Base-by-base conservation (phyloP, 1,140 invertebrate species). In the Aphaenogaster rudis region DNA sequence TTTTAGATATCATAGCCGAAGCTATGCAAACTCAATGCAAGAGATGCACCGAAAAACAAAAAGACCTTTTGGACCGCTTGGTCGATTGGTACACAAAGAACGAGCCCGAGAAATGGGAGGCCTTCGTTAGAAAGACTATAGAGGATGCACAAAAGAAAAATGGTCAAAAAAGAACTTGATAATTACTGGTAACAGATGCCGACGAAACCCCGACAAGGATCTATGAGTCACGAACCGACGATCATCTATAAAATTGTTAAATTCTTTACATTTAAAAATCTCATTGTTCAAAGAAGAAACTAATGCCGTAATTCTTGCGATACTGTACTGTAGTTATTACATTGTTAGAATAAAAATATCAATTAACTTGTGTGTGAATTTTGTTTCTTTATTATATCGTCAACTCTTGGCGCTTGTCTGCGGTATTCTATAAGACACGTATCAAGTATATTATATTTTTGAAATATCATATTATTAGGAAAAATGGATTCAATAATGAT, bases 1-100 rank as follows among this genome's bases (percentile, higher is more conserved):
- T 69, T 66, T 69, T 17, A 80, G 78, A 0, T 0, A 5, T 67
- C 21, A 0, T 80, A 8, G 7, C 13, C 7, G 63, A 69, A 7
- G 45, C 63, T 67, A 0, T 80, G 0, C 45, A 39, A 52, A 42
- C 48, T 42, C 36, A 71, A 45, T 81, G 78, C 50, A 71, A 0
- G 1, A 81, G 11, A 9, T 81, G 78, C 15, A 42, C 78, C 1
- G 78, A 81, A 45, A 81, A 71, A 15, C 78, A 81, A 45, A 81
- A 81, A 17, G 2, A 3, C 0, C 3, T 7, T 54, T 57, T 81
- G 3, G 48, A 81, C 0, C 3, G 0, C 4, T 7, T 81, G 5
- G 21, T 15, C 3, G 78, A 81, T 17, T 81, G 78, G 78, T 81
- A 71, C 33, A 45, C 64, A 45, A 28, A 7, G 9, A 69, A 81